These are phyloP conservation scores for Lissonota sp. DNA, from an alignment of 2,888 invertebrate species.

Conservation along the genomic window DNA sequence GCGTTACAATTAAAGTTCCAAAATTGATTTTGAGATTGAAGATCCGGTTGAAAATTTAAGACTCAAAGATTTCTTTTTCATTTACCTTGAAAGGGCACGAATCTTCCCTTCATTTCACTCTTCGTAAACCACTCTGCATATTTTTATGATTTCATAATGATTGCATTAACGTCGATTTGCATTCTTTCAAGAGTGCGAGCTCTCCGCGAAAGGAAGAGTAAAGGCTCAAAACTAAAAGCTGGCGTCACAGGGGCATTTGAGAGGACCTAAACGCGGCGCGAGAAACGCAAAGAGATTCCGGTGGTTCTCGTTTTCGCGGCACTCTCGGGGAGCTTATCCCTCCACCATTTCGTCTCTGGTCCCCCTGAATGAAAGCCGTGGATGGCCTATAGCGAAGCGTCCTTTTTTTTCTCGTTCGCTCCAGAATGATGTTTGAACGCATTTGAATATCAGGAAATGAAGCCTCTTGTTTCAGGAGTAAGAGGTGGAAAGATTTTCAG, in stretches of 20 bases:
- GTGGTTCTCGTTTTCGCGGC: constrained; percentile 34
- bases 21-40: too few species aligned
- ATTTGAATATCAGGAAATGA: constrained; percentile 84
- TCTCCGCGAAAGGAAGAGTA: constrained; percentile 12
- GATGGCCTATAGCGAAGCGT: constrained; percentile 61
- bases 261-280: constrained; percentile 15
- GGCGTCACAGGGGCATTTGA: neutral
- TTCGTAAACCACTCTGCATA: constrained; percentile 62
- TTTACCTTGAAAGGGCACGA: neutral
- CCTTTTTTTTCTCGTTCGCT: constrained; percentile 46
- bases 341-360: neutral
- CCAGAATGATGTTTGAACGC: constrained; percentile 81
- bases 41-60: too few species aligned
- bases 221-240: constrained; percentile 23
- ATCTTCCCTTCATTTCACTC: constrained; percentile 2
- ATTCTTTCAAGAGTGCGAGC: constrained; percentile 66
- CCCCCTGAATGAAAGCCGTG: constrained; percentile 67
- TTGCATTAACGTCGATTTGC: constrained; percentile 72
- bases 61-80: too few species aligned
- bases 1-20: too few species aligned
- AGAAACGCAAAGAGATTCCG: constrained; percentile 43
- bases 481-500: constrained; percentile 33
- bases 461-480: constrained; percentile 77
- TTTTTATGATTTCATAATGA: constrained; percentile 71
- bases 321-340: constrained; percentile 68